phyloP scores from a whole-genome alignment of 2,797 vertebrate genomes.

The Heteromormyrus szaboi region DNA sequence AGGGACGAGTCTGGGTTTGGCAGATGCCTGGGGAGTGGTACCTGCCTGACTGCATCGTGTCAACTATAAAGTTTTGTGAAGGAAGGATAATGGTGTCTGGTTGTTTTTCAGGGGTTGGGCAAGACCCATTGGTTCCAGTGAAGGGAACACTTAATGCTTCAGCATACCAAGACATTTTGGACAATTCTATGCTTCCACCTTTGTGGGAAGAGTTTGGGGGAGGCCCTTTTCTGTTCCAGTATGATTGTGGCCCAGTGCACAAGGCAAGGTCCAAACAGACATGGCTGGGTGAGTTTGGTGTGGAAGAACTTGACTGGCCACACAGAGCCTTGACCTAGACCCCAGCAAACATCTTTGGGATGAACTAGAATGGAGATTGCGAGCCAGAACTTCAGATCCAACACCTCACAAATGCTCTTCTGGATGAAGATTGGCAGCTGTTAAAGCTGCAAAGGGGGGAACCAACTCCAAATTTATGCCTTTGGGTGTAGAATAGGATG shows the following conservation, averaged over 20 bases:
- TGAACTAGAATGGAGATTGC: not conserved
- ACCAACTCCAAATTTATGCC: not conserved
- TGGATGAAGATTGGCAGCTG: not conserved
- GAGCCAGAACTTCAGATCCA: not conserved
- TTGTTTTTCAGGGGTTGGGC: not conserved
- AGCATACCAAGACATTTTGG: not conserved
- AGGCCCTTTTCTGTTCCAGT: not conserved
- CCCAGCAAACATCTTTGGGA: not conserved
- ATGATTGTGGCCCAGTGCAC: not conserved
- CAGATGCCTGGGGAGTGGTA: not conserved
- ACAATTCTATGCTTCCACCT: not conserved
- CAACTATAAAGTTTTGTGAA: not conserved
- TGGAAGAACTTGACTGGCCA: not conserved
- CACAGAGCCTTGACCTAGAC: not conserved
- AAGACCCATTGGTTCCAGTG: not conserved
- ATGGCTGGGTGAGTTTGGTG: not conserved
- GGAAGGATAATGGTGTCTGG: not conserved
- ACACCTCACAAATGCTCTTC: not conserved
- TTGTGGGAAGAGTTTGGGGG: not conserved
- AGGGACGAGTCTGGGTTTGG: not conserved
- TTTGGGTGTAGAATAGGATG: not conserved
- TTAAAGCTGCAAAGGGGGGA: not conserved
- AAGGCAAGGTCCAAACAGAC: not conserved
- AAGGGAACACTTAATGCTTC: not conserved
- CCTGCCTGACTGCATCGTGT: not conserved